Conservation (phyloP, 2,113 vertebrate species). For the Trichechus manatus region DNA sequence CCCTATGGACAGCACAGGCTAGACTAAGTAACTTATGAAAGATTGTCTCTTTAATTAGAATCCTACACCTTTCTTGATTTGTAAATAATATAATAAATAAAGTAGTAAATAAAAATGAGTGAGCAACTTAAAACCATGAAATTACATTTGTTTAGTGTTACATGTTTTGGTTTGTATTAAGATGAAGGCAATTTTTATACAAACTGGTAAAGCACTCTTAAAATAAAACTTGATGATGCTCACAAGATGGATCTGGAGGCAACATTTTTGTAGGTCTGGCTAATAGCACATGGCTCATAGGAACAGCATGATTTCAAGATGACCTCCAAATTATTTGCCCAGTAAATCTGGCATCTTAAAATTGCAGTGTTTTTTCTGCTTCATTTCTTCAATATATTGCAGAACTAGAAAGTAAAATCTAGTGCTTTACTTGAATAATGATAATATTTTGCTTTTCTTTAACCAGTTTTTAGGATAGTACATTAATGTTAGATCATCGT, state of each 20-base stretch:
- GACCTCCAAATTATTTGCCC: slow-evolving; percentile 6
- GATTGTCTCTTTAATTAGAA: not conserved
- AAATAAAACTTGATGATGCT: not conserved
- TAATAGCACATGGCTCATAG: not conserved
- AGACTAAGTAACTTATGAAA: not conserved
- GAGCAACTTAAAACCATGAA: not conserved
- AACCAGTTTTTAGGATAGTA: not conserved
- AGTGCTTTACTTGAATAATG: not conserved
- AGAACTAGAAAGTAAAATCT: not conserved
- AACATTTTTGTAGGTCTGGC: not conserved
- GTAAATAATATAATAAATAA: not conserved
- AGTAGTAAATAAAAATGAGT: slow-evolving; percentile 13
- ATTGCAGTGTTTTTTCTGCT: not conserved
- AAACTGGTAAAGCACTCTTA: not conserved
- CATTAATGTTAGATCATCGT: not conserved
- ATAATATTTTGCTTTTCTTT: slow-evolving; percentile 21
- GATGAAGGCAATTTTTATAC: not conserved
- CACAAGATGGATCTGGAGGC: not conserved
- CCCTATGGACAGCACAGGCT: not conserved
- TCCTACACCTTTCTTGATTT: not conserved
- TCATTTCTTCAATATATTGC: not conserved
- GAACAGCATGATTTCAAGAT: not conserved
- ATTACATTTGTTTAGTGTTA: not conserved
- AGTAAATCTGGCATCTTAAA: slow-evolving; percentile 20
- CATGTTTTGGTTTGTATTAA: not conserved